Evolutionary conservation across 2,888 invertebrate species (phyloP), one percentile per base, ranked within the genome.

Genomic region (Periphyllus acericola): DNA sequence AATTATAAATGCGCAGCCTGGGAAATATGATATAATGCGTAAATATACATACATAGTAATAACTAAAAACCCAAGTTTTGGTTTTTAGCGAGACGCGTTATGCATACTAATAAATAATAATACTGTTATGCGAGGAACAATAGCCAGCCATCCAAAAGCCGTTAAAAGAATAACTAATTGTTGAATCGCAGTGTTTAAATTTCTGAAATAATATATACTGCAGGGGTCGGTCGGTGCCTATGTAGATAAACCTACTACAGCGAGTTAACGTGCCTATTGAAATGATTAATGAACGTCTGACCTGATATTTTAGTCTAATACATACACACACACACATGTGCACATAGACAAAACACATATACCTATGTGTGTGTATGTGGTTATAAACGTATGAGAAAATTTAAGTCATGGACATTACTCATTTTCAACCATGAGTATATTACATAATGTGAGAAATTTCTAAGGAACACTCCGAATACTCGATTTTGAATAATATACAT

Each of bases 31-130:
- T 80, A 72, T 72, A 55, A 29, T 25, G 71, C 52, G 32, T 36
- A 66, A 71, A 25, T 60, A 79, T 66, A 80, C 8, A 40, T 66
- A 29, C 8, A 66, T 19, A 40, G n/a, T 40, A 29, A 32, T 81
- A 46, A 21, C 11, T 8, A 81, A 68, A 81, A 81, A 81, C 40
- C 19, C 19, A 21, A 68, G n/a, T 21, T 81, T 81, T 68, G 40
- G 19, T 11, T 40, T 81, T 81, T 46, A 9, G 32, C 68, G 11
- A 40, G n/a, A 68, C 29, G 21, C 40, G 40, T 36, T 66, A 36
- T 68, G 40, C 81, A 81, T 81, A 81, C 66, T 81, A 81, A 81
- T 81, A 29, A 46, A 21, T 32, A 82, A 82, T 82, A 82, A 82
- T 82, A 71, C n/a, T 34, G 32, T 82, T 71, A 32, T 52, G 32